Conservation (phyloP, 2,888 invertebrate genomes). For the Hedya salicella region DNA sequence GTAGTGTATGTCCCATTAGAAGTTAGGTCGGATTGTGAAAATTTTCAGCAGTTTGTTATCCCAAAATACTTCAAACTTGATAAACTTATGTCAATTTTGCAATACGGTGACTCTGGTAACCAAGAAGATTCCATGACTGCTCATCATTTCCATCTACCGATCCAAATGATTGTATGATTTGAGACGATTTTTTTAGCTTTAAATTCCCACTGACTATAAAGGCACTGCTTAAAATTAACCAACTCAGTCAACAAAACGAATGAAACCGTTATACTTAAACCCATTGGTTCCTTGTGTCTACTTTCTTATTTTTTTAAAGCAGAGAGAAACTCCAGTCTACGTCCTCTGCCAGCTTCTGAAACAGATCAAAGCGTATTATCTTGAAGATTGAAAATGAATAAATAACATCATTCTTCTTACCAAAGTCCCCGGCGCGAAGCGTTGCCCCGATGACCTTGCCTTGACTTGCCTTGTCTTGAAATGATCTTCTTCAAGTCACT, state of each 20-base stretch:
- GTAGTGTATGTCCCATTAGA: too few relatives aligned
- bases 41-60: too few relatives aligned
- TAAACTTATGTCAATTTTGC: too few relatives aligned
- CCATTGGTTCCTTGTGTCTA: constrained; percentile 57
- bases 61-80: too few relatives aligned
- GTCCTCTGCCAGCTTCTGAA: constrained; percentile 59
- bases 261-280: constrained; percentile 67
- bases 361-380: constrained; percentile 79
- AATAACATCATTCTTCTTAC: constrained; percentile 55
- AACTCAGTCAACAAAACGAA: constrained; percentile 48
- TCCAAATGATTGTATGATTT: too few relatives aligned
- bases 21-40: too few relatives aligned
- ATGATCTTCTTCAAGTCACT: constrained; percentile 32
- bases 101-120: too few relatives aligned
- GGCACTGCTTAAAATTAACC: constrained; percentile 30
- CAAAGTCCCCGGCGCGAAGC: constrained; percentile 52
- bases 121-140: too few relatives aligned
- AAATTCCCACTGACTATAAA: constrained; percentile 21
- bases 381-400: constrained; percentile 55
- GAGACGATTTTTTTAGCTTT: background rate
- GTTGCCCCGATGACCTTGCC: constrained; percentile 1
- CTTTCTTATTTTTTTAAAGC: constrained; percentile 34
- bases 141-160: too few relatives aligned
- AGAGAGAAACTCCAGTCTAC: constrained; percentile 40
- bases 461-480: constrained; percentile 13